Percentiles rank a stretch among this genome's conserved stretches.
Evolutionary conservation across 2,113 vertebrate species (phyloP).

Genomic region (Melanocharis versteri): DNA sequence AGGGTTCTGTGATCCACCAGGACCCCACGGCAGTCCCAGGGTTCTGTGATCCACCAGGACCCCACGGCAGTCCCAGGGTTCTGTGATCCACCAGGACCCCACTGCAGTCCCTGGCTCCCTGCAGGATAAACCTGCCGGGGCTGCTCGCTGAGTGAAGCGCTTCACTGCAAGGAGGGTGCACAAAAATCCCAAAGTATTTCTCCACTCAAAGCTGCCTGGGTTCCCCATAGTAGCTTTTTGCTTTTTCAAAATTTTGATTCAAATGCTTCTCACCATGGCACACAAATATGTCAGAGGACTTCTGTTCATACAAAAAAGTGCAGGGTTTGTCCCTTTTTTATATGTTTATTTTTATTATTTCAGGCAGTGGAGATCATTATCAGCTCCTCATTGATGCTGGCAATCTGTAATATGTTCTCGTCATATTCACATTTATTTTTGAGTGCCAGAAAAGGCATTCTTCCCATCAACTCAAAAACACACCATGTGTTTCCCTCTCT

Average conservation of each 20-base stretch:
- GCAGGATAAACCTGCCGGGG: not conserved
- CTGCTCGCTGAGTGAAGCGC: accelerated
- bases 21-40: not conserved
- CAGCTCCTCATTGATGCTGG: not conserved
- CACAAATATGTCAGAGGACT: not conserved
- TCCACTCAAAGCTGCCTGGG: not conserved
- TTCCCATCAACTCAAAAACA: not conserved
- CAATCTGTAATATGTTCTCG: not conserved
- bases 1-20: too few relatives aligned
- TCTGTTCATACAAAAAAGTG: not conserved
- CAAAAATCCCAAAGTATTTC: not conserved
- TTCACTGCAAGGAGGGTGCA: not conserved
- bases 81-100: not conserved
- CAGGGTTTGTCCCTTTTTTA: not conserved
- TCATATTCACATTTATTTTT: not conserved
- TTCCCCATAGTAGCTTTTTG: not conserved
- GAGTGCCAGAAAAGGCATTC: not conserved
- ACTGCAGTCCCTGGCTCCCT: too few relatives aligned
- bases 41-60: too few relatives aligned
- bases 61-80: too few relatives aligned
- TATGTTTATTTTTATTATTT: not conserved
- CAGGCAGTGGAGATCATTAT: not conserved
- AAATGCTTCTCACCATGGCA: not conserved
- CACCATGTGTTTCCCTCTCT: not conserved
- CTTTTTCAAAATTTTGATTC: not conserved